These are phyloP conservation scores for Eucera pruinosa DNA, from an alignment of 2,888 invertebrate species.

Conservation along the genomic window DNA sequence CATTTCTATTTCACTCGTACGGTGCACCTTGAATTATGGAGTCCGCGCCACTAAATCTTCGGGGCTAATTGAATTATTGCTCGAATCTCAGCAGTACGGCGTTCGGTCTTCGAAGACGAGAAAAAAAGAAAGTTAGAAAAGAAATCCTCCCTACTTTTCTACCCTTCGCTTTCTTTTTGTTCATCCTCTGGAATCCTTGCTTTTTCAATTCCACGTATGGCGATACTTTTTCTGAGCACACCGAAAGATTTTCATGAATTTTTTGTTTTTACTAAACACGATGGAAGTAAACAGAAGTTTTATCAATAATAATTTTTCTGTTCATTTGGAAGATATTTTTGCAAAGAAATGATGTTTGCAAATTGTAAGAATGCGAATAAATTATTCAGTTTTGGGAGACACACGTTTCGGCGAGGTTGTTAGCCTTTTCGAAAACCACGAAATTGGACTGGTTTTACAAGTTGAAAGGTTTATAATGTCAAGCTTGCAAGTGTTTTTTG, in stretches of 20 bases:
- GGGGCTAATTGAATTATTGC: conserved; percentile 83
- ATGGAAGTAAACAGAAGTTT: background rate
- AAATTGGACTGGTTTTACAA: conserved; percentile 35
- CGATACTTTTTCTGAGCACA: too few species aligned
- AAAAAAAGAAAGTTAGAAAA: conserved; percentile 11
- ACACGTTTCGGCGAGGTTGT: conserved; percentile 15
- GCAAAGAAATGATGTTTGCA: too few species aligned
- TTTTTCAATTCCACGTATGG: conserved; percentile 19
- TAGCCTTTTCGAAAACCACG: conserved; percentile 33
- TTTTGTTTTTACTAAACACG: too few species aligned
- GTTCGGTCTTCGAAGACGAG: conserved; percentile 44
- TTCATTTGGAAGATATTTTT: too few species aligned
- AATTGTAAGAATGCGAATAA: conserved; percentile 7
- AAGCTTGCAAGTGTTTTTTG: conserved; percentile 6
- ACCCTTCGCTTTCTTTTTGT: conserved; percentile 26
- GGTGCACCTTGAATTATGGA: conserved; percentile 81
- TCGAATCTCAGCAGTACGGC: conserved; percentile 71
- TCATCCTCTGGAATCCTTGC: conserved; percentile 44
- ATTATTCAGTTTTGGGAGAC: background rate
- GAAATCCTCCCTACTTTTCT: conserved; percentile 25
- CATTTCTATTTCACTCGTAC: conserved; percentile 72
- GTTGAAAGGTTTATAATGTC: conserved; percentile 39
- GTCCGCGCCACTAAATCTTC: conserved; percentile 79
- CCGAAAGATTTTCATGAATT: background rate
- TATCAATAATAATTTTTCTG: too few species aligned